Base-by-base conservation (phyloP, 1,140 invertebrate genomes). In the Eupristina koningsbergeri region DNA sequence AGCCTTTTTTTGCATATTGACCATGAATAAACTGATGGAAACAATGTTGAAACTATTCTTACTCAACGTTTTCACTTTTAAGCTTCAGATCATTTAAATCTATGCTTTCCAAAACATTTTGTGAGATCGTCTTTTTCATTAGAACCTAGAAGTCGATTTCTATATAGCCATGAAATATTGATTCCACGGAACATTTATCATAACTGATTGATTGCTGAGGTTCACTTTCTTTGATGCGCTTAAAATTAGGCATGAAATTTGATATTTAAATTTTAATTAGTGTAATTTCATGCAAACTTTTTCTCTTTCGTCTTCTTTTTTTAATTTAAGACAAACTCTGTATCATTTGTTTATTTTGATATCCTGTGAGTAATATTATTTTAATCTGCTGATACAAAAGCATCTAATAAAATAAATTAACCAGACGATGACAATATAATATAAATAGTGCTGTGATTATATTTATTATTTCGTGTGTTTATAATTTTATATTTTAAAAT, bases 101-200 rank as follows among this genome's bases (percentile, higher is more conserved):
- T 63, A 31, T 53, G 53, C 34, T 58, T 53, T 53, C 31, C 29
- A 26, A 13, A n/a, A 6, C 63, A 19, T 45, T 69, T 69, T 69
- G n/a, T 17, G 29, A 41, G n/a, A 53, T 50, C 47, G 29, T 34
- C 15, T 76, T 61, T 58, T 76, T 45, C 58, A 11, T 64, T 13
- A 26, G 15, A 63, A 80, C 69, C 78, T 29, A 45, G 34, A 29
- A 50, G 69, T 80, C 64, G 67, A 81, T 74, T 81, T 73, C 69
- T 58, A 34, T 50, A 17, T 34, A 29, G n/a, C 45, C 39, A 31
- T 11, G 50, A 58, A 73, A 26, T 26, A 39, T 7, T 58, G 36
- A 75, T 61, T 58, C 31, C 31, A 9, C 47, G 64, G 50, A 39
- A 58, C 45, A 39, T 71, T 71, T 73, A 80, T 71, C 39, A 36